Evolutionary conservation across 2,797 vertebrate genomes (phyloP).

Genomic region (Lithobates sylvaticus): DNA sequence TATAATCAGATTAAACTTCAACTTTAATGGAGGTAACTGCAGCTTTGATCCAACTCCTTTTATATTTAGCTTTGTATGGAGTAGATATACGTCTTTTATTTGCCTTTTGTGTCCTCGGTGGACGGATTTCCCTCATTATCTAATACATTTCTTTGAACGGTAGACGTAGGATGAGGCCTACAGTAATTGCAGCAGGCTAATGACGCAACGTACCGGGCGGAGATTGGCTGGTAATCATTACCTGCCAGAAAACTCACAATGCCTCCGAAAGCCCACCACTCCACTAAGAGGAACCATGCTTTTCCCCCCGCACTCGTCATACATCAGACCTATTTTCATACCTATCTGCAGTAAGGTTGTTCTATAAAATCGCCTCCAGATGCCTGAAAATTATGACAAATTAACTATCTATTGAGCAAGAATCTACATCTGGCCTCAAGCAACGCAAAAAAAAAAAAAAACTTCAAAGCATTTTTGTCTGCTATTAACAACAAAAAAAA

Average conservation of each 20-base stretch:
- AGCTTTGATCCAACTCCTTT: no score
- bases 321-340: conserved; percentile 12
- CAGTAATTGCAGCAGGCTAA: background rate
- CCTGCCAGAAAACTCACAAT: background rate
- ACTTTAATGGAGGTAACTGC: no score
- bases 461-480: conserved; percentile 54
- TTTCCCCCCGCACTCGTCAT: background rate
- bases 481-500: conserved; percentile 4
- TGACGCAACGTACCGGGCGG: no score
- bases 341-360: background rate
- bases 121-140: no score
- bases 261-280: background rate
- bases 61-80: no score
- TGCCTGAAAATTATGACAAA: conserved; percentile 27
- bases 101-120: no score
- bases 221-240: background rate
- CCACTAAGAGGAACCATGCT: background rate
- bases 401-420: conserved; percentile 23
- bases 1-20: no score
- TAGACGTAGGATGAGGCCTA: background rate
- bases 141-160: background rate
- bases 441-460: background rate
- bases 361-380: conserved; percentile 51
- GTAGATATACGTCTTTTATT: no score
- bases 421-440: conserved; percentile 50